Evolutionary conservation across 2,113 vertebrate genomes (phyloP).

Genomic region (Tursiops truncatus): DNA sequence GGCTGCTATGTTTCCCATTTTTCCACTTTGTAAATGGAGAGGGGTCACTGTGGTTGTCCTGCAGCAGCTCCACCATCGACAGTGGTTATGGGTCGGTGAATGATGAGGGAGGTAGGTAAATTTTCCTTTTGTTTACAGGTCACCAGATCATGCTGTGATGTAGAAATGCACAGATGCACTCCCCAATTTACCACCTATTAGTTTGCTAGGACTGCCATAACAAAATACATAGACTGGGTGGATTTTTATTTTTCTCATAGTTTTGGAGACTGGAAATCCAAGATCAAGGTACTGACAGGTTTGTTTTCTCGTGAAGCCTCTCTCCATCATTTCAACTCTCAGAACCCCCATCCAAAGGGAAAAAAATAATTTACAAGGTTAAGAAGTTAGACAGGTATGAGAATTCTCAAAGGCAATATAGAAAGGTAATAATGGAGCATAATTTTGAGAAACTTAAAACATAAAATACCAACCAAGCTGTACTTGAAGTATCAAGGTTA

Average conservation of each 20-base stretch:
- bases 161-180: background rate
- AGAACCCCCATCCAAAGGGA: background rate
- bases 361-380: background rate
- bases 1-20: background rate
- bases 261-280: background rate
- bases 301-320: background rate
- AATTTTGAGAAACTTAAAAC: background rate
- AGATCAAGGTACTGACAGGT: background rate
- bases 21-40: background rate
- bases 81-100: background rate
- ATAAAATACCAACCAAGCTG: background rate
- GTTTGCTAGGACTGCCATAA: background rate
- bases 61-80: background rate
- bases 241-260: background rate
- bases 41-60: background rate
- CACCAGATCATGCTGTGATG: too few species aligned
- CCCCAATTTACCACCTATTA: background rate
- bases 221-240: too few species aligned
- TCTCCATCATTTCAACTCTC: background rate
- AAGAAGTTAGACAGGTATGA: background rate
- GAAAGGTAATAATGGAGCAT: background rate
- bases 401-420: background rate
- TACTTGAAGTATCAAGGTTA: background rate
- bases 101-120: fast-evolving
- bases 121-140: background rate